Conservation (phyloP, 2,888 invertebrate species). For the Cheilosia vernalis region DNA sequence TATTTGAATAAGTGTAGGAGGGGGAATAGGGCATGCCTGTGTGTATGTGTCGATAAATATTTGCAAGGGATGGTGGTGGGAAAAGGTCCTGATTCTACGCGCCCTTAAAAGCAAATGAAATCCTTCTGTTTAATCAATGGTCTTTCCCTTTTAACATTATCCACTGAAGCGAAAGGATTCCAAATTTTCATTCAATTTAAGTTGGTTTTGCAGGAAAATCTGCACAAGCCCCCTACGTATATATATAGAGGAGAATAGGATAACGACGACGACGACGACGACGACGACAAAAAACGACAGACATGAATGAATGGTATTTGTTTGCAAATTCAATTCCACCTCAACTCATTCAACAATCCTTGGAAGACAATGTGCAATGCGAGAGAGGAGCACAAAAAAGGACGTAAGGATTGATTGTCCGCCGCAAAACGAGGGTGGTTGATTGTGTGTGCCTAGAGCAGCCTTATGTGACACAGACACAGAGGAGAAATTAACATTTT, state of each 20-base stretch:
- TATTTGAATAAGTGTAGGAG: conserved; percentile 33
- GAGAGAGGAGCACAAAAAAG: conserved; percentile 2
- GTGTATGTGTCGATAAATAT: conserved; percentile 9
- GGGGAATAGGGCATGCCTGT: not conserved
- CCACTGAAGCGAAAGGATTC: conserved; percentile 56
- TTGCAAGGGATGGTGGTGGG: conserved; percentile 1
- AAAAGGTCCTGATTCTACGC: conserved; percentile 20
- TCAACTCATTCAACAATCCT: conserved; percentile 17
- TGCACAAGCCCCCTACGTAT: not conserved
- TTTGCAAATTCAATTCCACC: conserved; percentile 31
- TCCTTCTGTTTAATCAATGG: conserved; percentile 59
- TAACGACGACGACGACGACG: not conserved
- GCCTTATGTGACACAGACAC: not conserved
- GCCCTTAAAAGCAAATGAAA: conserved; percentile 47
- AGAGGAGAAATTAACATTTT: conserved; percentile 5
- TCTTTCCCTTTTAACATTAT: conserved; percentile 50
- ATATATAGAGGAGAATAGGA: not conserved
- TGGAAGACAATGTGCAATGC: conserved; percentile 21
- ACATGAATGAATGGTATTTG: conserved; percentile 36
- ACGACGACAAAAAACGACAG: not conserved
- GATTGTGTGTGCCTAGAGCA: not conserved
- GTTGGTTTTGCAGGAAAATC: conserved; percentile 24
- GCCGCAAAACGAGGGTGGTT: not conserved
- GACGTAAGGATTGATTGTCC: conserved; percentile 18
- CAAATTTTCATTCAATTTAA: conserved; percentile 56